Evolutionary conservation across 1,140 invertebrate genomes (phyloP).

Genomic region (Pseudomyrmex gracilis): DNA sequence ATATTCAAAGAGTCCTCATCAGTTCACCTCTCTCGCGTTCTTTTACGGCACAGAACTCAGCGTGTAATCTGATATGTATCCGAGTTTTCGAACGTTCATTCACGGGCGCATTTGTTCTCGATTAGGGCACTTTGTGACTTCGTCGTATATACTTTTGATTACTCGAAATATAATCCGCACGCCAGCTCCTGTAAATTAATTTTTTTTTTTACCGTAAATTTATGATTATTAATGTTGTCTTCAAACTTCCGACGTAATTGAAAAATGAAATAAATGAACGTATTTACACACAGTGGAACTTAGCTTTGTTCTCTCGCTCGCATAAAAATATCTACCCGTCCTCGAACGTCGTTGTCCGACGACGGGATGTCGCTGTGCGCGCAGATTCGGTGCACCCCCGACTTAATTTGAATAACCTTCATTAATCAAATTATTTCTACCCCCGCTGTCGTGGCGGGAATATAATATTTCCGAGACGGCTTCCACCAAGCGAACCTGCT

Average conservation of each 20-base stretch:
- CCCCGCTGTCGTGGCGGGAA: slow-evolving; percentile 31
- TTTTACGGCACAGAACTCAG: too few species aligned
- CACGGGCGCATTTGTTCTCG: too few species aligned
- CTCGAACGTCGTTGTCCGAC: slow-evolving; percentile 14
- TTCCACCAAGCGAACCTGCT: slow-evolving; percentile 2
- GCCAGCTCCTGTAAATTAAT: too few species aligned
- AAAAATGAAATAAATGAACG: slow-evolving; percentile 4
- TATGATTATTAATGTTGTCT: too few species aligned
- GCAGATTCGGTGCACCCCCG: slow-evolving; percentile 35
- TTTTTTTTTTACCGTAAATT: too few species aligned
- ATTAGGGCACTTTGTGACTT: too few species aligned
- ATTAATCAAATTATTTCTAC: slow-evolving; percentile 72
- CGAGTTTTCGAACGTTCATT: too few species aligned
- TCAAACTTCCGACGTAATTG: background rate
- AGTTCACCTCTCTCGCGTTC: background rate
- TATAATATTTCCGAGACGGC: slow-evolving; percentile 61
- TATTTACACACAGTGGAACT: background rate
- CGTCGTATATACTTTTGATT: too few species aligned
- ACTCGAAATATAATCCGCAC: too few species aligned
- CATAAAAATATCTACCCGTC: background rate
- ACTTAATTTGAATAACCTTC: slow-evolving; percentile 72
- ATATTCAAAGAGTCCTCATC: slow-evolving; percentile 1
- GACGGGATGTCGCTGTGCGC: slow-evolving; percentile 33
- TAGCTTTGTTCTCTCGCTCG: background rate
- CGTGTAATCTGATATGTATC: too few species aligned